phyloP scores from a whole-genome alignment of 2,888 invertebrate genomes.

The Catocala nupta region DNA sequence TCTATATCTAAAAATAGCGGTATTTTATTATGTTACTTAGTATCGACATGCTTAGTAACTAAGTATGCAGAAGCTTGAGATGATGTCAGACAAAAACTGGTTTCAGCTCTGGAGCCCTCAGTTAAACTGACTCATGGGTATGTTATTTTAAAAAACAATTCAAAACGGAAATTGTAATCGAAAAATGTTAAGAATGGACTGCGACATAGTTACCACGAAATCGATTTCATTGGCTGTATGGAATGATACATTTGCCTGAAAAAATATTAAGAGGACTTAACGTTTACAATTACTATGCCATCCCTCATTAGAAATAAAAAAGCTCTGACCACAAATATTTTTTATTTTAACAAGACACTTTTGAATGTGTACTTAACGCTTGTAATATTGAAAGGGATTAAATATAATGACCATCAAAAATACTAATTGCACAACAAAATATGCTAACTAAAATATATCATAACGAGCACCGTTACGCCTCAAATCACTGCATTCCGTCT shows the following conservation, averaged over 20 bases:
- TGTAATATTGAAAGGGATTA: no score
- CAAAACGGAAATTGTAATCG: slow-evolving; percentile 41
- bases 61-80: slow-evolving; percentile 16
- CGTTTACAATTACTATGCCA: neutral
- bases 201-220: slow-evolving; percentile 35
- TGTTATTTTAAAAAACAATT: slow-evolving; percentile 30
- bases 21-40: neutral
- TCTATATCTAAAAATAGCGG: neutral
- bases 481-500: no score
- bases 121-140: slow-evolving; percentile 30
- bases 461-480: no score
- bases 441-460: no score
- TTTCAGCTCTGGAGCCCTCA: slow-evolving; percentile 19
- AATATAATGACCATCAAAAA: no score
- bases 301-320: no score
- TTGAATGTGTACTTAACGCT: no score
- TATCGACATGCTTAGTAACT: slow-evolving; percentile 14
- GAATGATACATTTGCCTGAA: slow-evolving; percentile 5
- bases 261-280: neutral
- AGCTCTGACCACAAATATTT: no score
- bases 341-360: no score
- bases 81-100: slow-evolving; percentile 50
- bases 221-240: slow-evolving; percentile 10
- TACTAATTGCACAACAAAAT: no score
- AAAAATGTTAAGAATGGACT: slow-evolving; percentile 25